Evolutionary conservation across 2,888 invertebrate genomes (phyloP), one percentile per base, ranked within the genome.

Genomic region (Lasius platythorax): DNA sequence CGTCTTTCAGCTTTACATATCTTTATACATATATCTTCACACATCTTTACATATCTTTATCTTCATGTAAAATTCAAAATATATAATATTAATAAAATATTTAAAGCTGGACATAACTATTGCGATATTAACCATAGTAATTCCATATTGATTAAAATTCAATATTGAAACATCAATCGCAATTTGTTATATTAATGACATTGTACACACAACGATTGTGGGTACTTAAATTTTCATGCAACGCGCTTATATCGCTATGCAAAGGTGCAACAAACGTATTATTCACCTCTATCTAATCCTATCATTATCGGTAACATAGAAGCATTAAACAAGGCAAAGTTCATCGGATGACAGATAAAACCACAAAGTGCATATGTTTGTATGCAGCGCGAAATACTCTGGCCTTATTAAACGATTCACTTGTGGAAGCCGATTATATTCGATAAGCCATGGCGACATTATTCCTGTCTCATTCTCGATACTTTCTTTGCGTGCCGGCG

Each of bases 381-480:
- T 37, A 46, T 70, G 30, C 18, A 28, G 33, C 40, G 43, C 37
- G 15, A 46, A 63, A 68, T 58, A 18, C 18, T 28, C 9, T 3
- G 64, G 40, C 23, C 78, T 85, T 85, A 85, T 85, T 83, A 85
- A 83, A 58, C 68, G 75, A 68, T 84, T 70, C 72, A 64, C 72
- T 53, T 37, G 28, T 63, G 30, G 18, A 81, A 81, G 33, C 72
- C 73, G 64, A 64, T 81, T 79, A 72, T 66, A 72, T 58, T 74
- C 75, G 58, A 64, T 73, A 82, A 75, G 61, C 70, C 73, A 66
- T 30, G 43, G 81, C 50, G 61, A 85, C 40, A 84, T 79, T 83
- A 74, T 64, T 70, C 67, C 50, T 23, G 11, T 84, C 78, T 81
- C 68, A 43, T 43, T 58, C 63, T 56, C 81, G 67, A 75, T 85